Evolutionary conservation across 2,888 invertebrate genomes (phyloP), one percentile per base, ranked within the genome.

Genomic region (Lamellibrachia columna): DNA sequence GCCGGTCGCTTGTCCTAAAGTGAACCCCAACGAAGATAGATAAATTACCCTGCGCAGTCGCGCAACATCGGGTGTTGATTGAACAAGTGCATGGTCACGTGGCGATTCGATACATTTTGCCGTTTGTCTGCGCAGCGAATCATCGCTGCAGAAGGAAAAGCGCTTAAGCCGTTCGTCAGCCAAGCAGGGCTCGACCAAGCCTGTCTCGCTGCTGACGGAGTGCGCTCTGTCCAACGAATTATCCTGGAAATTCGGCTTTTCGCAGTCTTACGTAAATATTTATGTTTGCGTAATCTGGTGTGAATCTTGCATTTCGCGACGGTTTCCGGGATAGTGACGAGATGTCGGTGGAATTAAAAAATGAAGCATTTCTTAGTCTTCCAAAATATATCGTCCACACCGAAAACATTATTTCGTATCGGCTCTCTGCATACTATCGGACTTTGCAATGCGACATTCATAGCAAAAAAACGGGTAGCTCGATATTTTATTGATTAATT

Each of bases 11-110:
- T 75, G 75, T 75, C 75, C 75, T 75, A 75, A 75, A 75, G 75
- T 75, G 75, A 75, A 75, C 75, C 75, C 75, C 75, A 75, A 75
- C 75, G 75, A 75, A 75, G 75, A 75, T 75, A 75, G 75, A 75
- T 75, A 75, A 75, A 75, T 75, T 75, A 75, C 22, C n/a, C 75
- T 75, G 75, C 75, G 75, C 75, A 75, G 75, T 75, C 75, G 75
- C 75, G 75, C 15, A 75, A 75, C 75, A 75, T n/a, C 75, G 22
- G 75, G 75, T 75, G 75, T 75, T 75, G 75, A 75, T 75, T 75
- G 75, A 75, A 75, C 75, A 75, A 75, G 75, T 75, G 75, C 75
- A 22, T 75, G 75, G 75, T 75, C 75, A 75, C 75, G 75, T 75
- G 75, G 75, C 75, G 75, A 75, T 75, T 75, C 75, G 75, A 75